Base-by-base conservation (phyloP, 1,140 invertebrate genomes). In the Psix sp. region DNA sequence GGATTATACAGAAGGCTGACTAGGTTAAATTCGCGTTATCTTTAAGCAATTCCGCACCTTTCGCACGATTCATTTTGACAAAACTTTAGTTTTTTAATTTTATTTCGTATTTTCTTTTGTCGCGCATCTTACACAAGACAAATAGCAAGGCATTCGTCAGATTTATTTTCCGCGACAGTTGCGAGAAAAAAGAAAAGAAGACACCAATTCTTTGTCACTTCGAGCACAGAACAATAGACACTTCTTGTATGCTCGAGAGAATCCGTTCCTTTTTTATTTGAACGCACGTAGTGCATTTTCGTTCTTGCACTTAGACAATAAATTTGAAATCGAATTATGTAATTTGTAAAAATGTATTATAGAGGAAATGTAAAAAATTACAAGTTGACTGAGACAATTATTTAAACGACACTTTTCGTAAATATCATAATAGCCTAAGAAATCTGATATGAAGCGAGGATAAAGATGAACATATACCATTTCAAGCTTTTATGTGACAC, bases 1-100 rank as follows among this genome's bases (percentile, higher is more conserved):
- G 81, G 83, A 85, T 87, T 81, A 82, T 73, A 83, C 82, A 84
- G 81, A 87, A 87, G 86, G 84, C 86, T 87, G 86, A 87, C 77
- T 87, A 87, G 86, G 78, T 82, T 81, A 79, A 76, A 74, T 78
- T 75, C 73, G 74, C 82, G 78, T 82, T 81, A 80, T 78, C 78
- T 76, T 78, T 77, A 71, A 77, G 65, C 65, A 59, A 79, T 65
- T 77, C 54, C 49, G 51, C 36, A 36, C n/a, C 42, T 77, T 49
- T 46, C 45, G 59, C 54, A 75, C 62, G 66, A 75, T 48, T 77
- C 66, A 71, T 62, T 78, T 68, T 38, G 65, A 59, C 7, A 35
- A 74, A 36, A 36, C 46, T 70, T 16, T 68, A 42, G 33, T 56
- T 60, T 39, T 38, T 63, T 35, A 39, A 49, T 43, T 49, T 59